Conservation (phyloP, 1,140 invertebrate genomes). For the Heliothis virescens region DNA sequence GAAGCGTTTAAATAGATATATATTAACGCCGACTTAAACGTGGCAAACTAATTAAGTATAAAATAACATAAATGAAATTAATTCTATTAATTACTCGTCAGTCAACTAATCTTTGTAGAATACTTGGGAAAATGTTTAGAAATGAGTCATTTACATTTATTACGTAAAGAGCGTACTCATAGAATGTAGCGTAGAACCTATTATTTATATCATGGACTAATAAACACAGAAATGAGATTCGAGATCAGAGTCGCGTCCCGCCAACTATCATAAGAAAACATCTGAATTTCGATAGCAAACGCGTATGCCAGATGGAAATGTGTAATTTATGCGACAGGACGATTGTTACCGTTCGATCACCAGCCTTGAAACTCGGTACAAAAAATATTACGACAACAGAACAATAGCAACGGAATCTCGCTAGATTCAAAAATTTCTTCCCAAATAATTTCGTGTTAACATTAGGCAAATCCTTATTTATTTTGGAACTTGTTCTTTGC, state of each 20-base stretch:
- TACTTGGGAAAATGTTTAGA: too few relatives aligned
- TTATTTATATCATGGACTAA: background rate
- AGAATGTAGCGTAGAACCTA: background rate
- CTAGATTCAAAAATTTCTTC: slow-evolving; percentile 34
- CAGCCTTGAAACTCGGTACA: slow-evolving; percentile 44
- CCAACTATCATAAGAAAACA: slow-evolving; percentile 31
- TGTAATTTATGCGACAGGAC: slow-evolving; percentile 46
- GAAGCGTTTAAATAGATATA: background rate
- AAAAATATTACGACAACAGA: slow-evolving; percentile 39
- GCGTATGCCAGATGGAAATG: slow-evolving; percentile 35
- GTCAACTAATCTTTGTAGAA: too few relatives aligned
- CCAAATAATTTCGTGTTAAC: slow-evolving; percentile 47
- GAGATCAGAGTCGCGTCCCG: background rate
- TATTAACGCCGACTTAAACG: slow-evolving; percentile 1
- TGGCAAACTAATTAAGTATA: background rate
- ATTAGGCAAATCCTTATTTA: slow-evolving; percentile 51
- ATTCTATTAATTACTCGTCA: background rate
- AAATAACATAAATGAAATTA: background rate
- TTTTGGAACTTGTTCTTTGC: slow-evolving; percentile 34
- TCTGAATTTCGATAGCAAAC: slow-evolving; percentile 39
- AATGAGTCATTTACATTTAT: background rate
- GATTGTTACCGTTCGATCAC: slow-evolving; percentile 15
- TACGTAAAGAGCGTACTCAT: too few relatives aligned
- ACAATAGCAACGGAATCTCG: slow-evolving; percentile 30
- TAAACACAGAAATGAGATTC: background rate